Percentiles rank a stretch among this genome's conserved stretches.
These are phyloP conservation scores for Alces alces DNA, from an alignment of 2,113 vertebrate species.

Conservation along the genomic window DNA sequence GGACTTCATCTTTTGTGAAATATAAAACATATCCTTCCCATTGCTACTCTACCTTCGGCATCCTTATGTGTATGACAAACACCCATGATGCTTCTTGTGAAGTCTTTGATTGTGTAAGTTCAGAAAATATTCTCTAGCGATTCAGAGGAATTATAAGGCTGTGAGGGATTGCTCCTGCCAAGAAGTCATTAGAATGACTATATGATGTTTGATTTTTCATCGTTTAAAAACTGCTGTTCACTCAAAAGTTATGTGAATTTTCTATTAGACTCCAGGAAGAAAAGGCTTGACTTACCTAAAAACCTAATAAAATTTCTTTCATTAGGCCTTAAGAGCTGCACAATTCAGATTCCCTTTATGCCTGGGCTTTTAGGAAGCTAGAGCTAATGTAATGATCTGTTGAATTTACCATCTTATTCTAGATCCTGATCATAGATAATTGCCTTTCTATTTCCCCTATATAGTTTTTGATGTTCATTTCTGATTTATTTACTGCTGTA, in stretches of 20 bases:
- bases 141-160: neutral
- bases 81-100: neutral
- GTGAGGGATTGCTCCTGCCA: neutral
- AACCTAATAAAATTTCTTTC: neutral
- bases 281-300: neutral
- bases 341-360: neutral
- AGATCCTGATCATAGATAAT: neutral
- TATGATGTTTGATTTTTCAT: neutral
- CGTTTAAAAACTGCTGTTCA: neutral
- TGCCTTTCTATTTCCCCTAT: neutral
- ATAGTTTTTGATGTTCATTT: neutral
- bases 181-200: neutral
- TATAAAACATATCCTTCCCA: neutral
- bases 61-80: neutral
- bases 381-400: neutral
- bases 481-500: conserved; percentile 13
- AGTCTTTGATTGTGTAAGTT: neutral
- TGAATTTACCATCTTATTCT: neutral
- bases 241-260: conserved; percentile 16
- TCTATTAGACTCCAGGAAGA: neutral
- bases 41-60: neutral
- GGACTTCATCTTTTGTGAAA: neutral
- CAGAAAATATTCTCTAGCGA: neutral
- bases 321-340: neutral
- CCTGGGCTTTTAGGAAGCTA: neutral